Conservation (phyloP, 2,888 invertebrate species). For the Aporophyla nigra region DNA sequence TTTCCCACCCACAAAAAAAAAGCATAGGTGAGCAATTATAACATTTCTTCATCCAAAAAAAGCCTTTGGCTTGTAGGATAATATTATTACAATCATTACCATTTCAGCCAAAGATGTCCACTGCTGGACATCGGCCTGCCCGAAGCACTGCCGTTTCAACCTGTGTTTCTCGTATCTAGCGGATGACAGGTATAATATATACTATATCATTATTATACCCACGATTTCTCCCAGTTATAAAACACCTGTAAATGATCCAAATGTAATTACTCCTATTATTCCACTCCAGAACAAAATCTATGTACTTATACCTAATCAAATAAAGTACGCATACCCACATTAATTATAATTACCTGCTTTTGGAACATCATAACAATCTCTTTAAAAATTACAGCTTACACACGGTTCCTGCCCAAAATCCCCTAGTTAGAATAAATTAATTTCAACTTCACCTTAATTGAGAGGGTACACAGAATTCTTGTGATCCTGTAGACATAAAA, state of each 20-base stretch:
- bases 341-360: conserved; percentile 60
- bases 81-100: too few relatives aligned
- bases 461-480: conserved; percentile 77
- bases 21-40: too few relatives aligned
- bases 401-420: conserved; percentile 65
- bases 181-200: neutral
- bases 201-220: too few relatives aligned
- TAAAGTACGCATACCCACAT: conserved; percentile 43
- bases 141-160: too few relatives aligned
- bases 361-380: conserved; percentile 55
- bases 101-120: too few relatives aligned
- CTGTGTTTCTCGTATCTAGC: too few relatives aligned
- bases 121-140: too few relatives aligned
- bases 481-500: conserved; percentile 67
- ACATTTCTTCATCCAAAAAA: too few relatives aligned
- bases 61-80: neutral
- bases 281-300: conserved; percentile 6
- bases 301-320: conserved; percentile 45
- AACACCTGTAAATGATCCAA: neutral
- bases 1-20: too few relatives aligned
- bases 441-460: conserved; percentile 84
- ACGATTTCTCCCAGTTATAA: neutral
- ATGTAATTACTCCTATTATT: conserved; percentile 1
- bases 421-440: conserved; percentile 84
- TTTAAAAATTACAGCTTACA: conserved; percentile 62